phyloP scores from a whole-genome alignment of 37 sponge, comb jelly and placozoan species.

The Axinella damicornis region DNA sequence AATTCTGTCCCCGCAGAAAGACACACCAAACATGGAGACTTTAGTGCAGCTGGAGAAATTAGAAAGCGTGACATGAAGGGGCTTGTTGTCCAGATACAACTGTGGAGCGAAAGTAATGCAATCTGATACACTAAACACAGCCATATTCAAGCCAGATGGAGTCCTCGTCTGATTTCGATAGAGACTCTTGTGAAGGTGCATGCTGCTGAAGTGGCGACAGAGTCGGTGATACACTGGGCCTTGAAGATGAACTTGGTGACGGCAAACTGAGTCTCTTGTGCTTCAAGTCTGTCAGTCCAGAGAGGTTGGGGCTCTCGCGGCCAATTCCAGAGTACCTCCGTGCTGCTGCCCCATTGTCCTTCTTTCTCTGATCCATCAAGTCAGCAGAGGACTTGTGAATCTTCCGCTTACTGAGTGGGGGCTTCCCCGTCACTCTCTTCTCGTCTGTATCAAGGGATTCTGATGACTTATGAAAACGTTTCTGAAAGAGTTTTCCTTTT shows the following conservation, averaged over 20 bases:
- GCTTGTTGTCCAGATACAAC: too few species aligned
- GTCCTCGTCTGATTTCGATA: slow-evolving; percentile 4
- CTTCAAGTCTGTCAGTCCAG: slow-evolving; percentile 9
- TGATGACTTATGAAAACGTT: slow-evolving; percentile 13
- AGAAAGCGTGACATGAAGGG: too few species aligned
- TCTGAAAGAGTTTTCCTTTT: neutral
- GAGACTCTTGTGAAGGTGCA: slow-evolving; percentile 6
- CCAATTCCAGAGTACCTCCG: neutral
- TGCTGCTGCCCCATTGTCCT: neutral
- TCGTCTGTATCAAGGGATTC: neutral
- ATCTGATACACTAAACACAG: slow-evolving; percentile 1
- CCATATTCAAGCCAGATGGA: slow-evolving; percentile 46
- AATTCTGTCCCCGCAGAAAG: too few species aligned
- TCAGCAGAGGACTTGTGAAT: slow-evolving; percentile 29
- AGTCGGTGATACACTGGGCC: neutral
- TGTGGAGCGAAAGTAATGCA: too few species aligned
- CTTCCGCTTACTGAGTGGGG: slow-evolving; percentile 28
- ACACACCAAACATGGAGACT: too few species aligned
- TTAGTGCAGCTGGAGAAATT: too few species aligned
- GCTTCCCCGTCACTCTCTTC: slow-evolving; percentile 24
- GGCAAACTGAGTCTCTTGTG: neutral
- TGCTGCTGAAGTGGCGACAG: neutral
- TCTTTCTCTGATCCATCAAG: neutral
- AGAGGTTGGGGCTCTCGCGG: neutral
- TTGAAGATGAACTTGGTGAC: neutral